Evolutionary conservation across 2,113 vertebrate species (phyloP), one percentile per base, ranked within the genome.

Genomic region (Mastomys coucha): DNA sequence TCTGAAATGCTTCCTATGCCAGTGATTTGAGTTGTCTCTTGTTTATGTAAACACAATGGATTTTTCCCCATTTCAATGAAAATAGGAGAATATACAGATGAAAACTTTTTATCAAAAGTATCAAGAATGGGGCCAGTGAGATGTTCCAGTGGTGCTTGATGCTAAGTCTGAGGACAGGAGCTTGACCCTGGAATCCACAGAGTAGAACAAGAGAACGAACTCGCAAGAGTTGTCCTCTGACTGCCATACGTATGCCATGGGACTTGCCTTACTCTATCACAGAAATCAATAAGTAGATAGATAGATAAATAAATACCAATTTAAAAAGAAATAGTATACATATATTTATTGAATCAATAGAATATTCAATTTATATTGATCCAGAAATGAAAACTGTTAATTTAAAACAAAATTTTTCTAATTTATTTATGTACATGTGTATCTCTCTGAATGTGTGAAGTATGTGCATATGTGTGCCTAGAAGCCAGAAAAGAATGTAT

Each of bases 91-190:
- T 80, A 36, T 14, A 78, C 58, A 56, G 51, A 42, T 73, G 56
- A 92, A 90, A 94, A 36, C 1, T 3, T 73, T 90, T 39, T 45
- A 73, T 90, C 20, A 77, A 94, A 96, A 93, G 67, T 90, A 76
- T 77, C 11, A 85, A 92, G 69, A 77, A 72, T 76, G 78, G 51
- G 28, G 28, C 33, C 14, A 39, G 1, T 12, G 63, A 86, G 63
- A 33, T 33, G 42, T 12, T 17, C 12, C 19, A 36, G 31, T 36
- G 28, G 10, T 22, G 84, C 42, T 86, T 67, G 9, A 28, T 67
- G 42, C 60, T 67, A 22, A 1, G 28, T 67, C 42, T 86, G 17
- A 33, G 16, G 63, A 19, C 17, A 31, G 19, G 28, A 67, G 17
- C 31, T 67, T 1, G 1, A 20, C 5, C 42, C 5, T 67, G 24